Base-by-base conservation (phyloP, 2,797 vertebrate genomes). In the Cacajao melanocephalus region DNA sequence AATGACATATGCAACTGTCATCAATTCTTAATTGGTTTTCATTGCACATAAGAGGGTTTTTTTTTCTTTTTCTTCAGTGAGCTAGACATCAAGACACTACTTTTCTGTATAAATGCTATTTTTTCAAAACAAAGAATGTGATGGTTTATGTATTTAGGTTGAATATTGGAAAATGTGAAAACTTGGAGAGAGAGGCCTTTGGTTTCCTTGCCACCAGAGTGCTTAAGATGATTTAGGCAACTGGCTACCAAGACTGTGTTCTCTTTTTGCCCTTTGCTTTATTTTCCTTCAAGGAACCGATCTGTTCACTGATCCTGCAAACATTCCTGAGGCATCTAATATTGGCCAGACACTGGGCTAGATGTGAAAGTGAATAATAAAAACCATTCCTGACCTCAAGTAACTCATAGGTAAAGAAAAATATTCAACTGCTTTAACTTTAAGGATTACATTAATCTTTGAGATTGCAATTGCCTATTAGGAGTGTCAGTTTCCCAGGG, bases 21-120 rank as follows among this genome's bases (percentile, higher is more conserved):
- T 50, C n/a, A 93, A 90, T 94, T 92, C 83, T 81, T 93, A 41
- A 91, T 95, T 80, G 55, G 75, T 95, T 95, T 97, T 94, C 86
- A 88, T 46, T 24, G 19, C 76, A 73, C 3, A 39, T 44, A 17
- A 52, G 39, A 61, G 8, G 3, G 2, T 58, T 61, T 44, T 58
- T 28, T 28, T 30, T 55, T 46, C 48, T 78, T 33, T 48, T 52
- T 91, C 67, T 70, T 85, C 95, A 85, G 94, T 94, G 33, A 83
- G 88, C 58, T 76, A 96, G 90, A 93, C 26, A 61, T 95, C 96
- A 44, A 33, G 41, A 97, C n/a, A 95, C 95, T 55, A 94, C 67
- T 95, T 92, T 97, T 90, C 80, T 76, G 92, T 93, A 92, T 22
- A 90, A 98, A 97, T 95, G 33, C 12, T 94, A 55, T 41, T 91